These are phyloP conservation scores for Drosophila parthenogenetica DNA, from an alignment of 2,888 invertebrate species.

Conservation along the genomic window DNA sequence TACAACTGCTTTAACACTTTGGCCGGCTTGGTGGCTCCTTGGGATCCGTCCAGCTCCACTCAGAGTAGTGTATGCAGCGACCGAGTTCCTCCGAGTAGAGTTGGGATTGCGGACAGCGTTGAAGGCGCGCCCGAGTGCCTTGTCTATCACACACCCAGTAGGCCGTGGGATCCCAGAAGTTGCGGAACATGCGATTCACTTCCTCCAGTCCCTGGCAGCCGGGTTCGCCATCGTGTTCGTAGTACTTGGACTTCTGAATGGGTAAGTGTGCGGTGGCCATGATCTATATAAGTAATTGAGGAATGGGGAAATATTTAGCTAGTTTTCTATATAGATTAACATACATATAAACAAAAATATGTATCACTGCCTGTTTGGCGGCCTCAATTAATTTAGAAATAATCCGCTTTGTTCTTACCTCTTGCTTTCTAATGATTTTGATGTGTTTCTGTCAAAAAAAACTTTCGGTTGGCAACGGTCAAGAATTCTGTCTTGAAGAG, in stretches of 20 bases:
- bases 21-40: slow-evolving; percentile 82
- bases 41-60: slow-evolving; percentile 82
- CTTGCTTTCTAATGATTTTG: slow-evolving; percentile 7
- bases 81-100: slow-evolving; percentile 76
- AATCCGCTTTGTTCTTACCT: slow-evolving; percentile 35
- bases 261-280: slow-evolving; percentile 72
- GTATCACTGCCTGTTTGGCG: slow-evolving; percentile 1
- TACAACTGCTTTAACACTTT: slow-evolving; percentile 26
- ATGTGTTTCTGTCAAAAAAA: slow-evolving; percentile 8
- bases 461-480: slow-evolving; percentile 43
- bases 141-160: slow-evolving; percentile 81
- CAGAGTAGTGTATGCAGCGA: slow-evolving; percentile 76
- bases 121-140: slow-evolving; percentile 68
- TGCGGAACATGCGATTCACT: slow-evolving; percentile 80
- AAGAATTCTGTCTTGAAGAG: slow-evolving; percentile 26
- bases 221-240: slow-evolving; percentile 79
- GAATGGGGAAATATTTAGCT: slow-evolving; percentile 8
- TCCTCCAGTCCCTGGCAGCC: slow-evolving; percentile 80
- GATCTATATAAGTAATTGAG: neutral
- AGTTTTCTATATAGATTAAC: neutral
- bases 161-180: slow-evolving; percentile 83
- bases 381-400: slow-evolving; percentile 19
- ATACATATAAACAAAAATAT: no score
- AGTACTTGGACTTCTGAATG: slow-evolving; percentile 67
- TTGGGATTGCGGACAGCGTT: slow-evolving; percentile 73